phyloP scores from a whole-genome alignment of 1,140 invertebrate species.

The Cylas formicarius region DNA sequence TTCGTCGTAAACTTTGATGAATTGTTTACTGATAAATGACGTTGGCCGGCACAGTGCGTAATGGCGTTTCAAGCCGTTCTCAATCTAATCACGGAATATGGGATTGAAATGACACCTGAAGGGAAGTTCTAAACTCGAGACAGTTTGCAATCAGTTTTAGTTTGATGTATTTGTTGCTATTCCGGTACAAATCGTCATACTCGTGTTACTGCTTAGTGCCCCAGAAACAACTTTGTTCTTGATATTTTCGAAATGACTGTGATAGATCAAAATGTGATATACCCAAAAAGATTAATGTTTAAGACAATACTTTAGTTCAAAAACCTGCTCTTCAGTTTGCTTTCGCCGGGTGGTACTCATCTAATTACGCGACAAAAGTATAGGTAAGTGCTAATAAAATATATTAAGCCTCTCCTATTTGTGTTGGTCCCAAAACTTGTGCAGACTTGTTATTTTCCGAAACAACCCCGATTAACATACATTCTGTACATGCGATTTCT shows the following conservation, averaged over 20 bases:
- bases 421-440: too few species aligned
- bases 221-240: constrained; percentile 11
- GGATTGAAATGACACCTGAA: constrained; percentile 31
- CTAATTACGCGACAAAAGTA: too few species aligned
- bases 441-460: too few species aligned
- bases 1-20: constrained; percentile 11
- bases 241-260: constrained; percentile 30
- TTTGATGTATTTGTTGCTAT: constrained; percentile 13
- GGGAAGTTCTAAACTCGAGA: constrained; percentile 18
- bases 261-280: constrained; percentile 37
- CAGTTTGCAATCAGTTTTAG: constrained; percentile 12
- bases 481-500: too few species aligned
- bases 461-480: too few species aligned
- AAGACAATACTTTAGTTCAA: constrained; percentile 16
- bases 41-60: constrained; percentile 36
- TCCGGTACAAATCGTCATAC: constrained; percentile 1
- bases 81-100: constrained; percentile 27
- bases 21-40: constrained; percentile 26
- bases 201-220: constrained; percentile 8
- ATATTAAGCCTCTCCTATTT: too few species aligned
- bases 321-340: too few species aligned
- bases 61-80: constrained; percentile 38
- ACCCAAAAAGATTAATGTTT: constrained; percentile 17
- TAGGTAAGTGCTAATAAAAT: too few species aligned
- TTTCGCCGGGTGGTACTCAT: too few species aligned